Base-by-base conservation (phyloP, 2,888 invertebrate genomes). In the Agrochola lychnidis region DNA sequence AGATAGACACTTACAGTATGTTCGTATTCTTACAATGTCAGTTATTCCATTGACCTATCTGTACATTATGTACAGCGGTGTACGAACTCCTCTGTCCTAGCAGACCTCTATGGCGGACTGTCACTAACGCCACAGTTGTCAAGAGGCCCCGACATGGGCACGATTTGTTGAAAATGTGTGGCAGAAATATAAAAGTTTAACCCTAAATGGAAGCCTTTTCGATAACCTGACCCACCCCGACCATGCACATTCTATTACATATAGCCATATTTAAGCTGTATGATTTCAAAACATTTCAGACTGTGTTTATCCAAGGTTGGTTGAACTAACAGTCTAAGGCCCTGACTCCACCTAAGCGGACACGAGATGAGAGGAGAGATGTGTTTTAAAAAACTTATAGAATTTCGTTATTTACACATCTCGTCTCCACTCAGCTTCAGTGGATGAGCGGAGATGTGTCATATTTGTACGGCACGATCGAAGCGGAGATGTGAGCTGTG, bases 221-320 rank as follows among this genome's bases (percentile, higher is more conserved):
- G 48, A 30, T 66, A 66, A 30, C 12, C 25, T 22, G 4, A 66
- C 30, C 22, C 25, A 48, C 12, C 66, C 6, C 12, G 19, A 25
- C 45, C 42, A 30, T 30, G 30, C 30, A 14, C 22, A 22, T 22
- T 19, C 51, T 51, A 51, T 51, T 51, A 51, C 22, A 51, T 56
- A n/a, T 9, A 36, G 9, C 9, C 9, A 67, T 59, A 67, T 56
- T 36, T 16, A 45, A 66, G 25, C 25, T 19, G 10, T 57, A n/a
- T 59, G 16, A 67, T 67, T 59, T 59, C 22, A 59, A 57, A 57
- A 67, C 22, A 57, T 30, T 66, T 66, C 7, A 30, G 30, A 30
- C 30, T 42, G 53, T 73, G 68, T 61, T 72, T 25, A 62, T 57
- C 40, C 71, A 76, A 79, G 73, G 79, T 76, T 82, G 40, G 45